phyloP scores from a whole-genome alignment of 2,888 invertebrate genomes.

The Gortyna flavago region DNA sequence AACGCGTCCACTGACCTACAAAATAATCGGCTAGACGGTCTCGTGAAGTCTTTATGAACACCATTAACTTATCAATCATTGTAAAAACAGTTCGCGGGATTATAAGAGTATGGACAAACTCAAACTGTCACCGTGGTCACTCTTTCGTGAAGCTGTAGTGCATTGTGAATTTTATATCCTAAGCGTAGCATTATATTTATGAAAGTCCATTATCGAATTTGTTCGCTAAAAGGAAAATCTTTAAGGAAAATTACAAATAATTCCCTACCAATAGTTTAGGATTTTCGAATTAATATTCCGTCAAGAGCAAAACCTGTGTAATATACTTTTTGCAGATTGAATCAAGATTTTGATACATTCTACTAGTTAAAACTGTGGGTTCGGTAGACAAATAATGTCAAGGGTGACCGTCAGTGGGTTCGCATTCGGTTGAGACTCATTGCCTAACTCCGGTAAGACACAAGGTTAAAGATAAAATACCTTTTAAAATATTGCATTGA shows the following conservation, averaged over 20 bases:
- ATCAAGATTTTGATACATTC: constrained; percentile 7
- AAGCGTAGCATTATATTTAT: background rate
- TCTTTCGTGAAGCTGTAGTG: background rate
- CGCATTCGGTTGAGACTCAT: constrained; percentile 46
- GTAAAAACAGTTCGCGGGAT: constrained; percentile 8
- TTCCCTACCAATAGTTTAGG: background rate
- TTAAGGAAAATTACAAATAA: constrained; percentile 13
- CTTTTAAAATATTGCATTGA: constrained; percentile 51
- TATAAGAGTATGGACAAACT: background rate
- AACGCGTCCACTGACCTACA: constrained; percentile 40
- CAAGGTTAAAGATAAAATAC: constrained; percentile 56
- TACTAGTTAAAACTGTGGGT: constrained; percentile 17
- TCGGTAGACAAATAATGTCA: constrained; percentile 65
- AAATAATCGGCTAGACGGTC: constrained; percentile 31
- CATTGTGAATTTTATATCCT: background rate
- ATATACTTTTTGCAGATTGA: background rate
- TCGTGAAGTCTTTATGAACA: constrained; percentile 26
- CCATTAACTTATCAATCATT: constrained; percentile 20
- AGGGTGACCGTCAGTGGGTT: constrained; percentile 56
- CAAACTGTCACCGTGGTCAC: too few species aligned
- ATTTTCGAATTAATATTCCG: too few species aligned
- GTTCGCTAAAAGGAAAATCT: background rate
- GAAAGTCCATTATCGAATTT: background rate
- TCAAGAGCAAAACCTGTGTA: background rate
- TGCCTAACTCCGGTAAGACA: constrained; percentile 52